A percentile compares a stretch with the other conserved stretches of the same genome.
Conservation (phyloP, 2,888 invertebrate species). For the Volucella bombylans region DNA sequence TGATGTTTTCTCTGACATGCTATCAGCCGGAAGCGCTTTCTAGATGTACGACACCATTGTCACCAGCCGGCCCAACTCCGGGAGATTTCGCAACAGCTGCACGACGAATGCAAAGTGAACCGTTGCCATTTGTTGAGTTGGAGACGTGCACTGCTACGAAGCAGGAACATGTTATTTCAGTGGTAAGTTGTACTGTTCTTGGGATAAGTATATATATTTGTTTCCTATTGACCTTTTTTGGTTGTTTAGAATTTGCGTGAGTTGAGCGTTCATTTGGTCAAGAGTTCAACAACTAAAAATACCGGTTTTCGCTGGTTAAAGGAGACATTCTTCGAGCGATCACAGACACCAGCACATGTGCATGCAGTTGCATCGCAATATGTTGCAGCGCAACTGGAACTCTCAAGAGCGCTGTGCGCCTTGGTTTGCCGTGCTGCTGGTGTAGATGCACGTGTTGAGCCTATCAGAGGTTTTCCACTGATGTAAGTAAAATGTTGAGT, state of each 20-base stretch:
- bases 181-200: conserved; percentile 83
- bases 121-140: conserved; percentile 90
- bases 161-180: conserved; percentile 93
- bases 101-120: conserved; percentile 83
- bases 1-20: conserved; percentile 90
- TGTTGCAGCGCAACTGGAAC: conserved; percentile 91
- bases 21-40: conserved; percentile 94
- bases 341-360: conserved; percentile 87
- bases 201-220: neutral
- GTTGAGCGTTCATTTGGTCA: conserved; percentile 91
- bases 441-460: conserved; percentile 87
- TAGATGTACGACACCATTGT: conserved; percentile 92
- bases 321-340: conserved; percentile 82
- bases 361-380: conserved; percentile 92
- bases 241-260: conserved; percentile 89
- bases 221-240: neutral
- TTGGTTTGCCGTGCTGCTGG: conserved; percentile 88
- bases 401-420: conserved; percentile 90
- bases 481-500: conserved; percentile 84
- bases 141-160: conserved; percentile 94
- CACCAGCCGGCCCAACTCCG: conserved; percentile 85
- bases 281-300: conserved; percentile 84
- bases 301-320: conserved; percentile 82
- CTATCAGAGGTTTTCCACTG: conserved; percentile 89
- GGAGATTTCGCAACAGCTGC: conserved; percentile 81